Conservation (phyloP, 2,888 invertebrate species). For the Pasiphila rectangulata region DNA sequence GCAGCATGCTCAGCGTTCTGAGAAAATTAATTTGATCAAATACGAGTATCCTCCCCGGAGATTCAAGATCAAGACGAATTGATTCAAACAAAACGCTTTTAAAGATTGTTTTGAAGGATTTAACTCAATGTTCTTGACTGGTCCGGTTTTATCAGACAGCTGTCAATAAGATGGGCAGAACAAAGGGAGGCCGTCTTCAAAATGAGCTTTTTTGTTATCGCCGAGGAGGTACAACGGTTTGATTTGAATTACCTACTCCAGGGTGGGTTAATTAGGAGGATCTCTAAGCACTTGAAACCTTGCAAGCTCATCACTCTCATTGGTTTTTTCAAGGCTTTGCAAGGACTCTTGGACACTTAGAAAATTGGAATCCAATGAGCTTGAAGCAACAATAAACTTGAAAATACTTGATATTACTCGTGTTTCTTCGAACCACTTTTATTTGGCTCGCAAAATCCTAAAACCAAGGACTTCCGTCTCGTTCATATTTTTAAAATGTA, state of each 20-base stretch:
- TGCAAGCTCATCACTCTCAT: background rate
- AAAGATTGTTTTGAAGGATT: conserved; percentile 2
- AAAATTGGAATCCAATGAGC: background rate
- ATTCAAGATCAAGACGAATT: background rate
- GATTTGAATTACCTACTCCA: conserved; percentile 14
- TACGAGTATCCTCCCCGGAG: background rate
- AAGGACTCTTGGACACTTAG: background rate
- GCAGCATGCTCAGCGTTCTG: no score
- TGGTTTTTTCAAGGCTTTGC: background rate
- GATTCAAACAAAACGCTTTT: conserved; percentile 1
- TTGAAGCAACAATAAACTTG: background rate
- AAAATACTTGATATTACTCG: background rate
- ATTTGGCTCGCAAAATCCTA: background rate
- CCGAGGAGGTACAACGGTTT: conserved; percentile 16
- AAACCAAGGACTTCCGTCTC: background rate
- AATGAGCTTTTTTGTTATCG: conserved; percentile 40
- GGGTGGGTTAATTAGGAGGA: conserved; percentile 19
- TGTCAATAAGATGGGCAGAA: conserved; percentile 33
- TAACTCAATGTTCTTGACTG: background rate
- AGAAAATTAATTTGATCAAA: conserved; percentile 4
- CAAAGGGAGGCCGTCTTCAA: conserved; percentile 25
- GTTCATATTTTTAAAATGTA: background rate
- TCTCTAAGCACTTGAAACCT: conserved; percentile 2
- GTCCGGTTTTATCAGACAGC: background rate
- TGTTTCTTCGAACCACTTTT: background rate